A percentile compares a stretch with the other conserved stretches of the same genome.
Conservation (phyloP, 1,140 invertebrate species). For the Geopemphigus sp. region DNA sequence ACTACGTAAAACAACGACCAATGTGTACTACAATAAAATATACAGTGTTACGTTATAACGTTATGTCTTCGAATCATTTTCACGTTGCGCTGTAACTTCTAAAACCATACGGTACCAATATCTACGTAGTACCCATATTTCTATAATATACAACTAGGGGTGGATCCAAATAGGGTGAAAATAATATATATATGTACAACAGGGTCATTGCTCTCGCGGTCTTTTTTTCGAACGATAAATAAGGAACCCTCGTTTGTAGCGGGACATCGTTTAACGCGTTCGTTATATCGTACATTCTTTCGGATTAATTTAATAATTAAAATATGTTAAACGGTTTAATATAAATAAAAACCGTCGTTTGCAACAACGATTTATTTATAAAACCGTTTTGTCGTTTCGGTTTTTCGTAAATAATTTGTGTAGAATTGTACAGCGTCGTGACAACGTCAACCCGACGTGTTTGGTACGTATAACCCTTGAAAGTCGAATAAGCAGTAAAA, state of each 20-base stretch:
- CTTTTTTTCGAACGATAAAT: neutral
- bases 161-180: constrained; percentile 7
- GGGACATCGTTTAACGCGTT: neutral
- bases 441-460: too few relatives aligned
- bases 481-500: constrained; percentile 1
- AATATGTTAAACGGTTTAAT: too few relatives aligned
- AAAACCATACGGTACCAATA: neutral
- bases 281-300: neutral
- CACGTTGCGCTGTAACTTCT: neutral
- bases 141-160: neutral
- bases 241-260: neutral
- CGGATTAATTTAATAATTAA: too few relatives aligned
- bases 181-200: too few relatives aligned
- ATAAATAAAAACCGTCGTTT: too few relatives aligned
- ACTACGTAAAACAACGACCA: neutral
- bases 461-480: neutral
- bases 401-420: too few relatives aligned
- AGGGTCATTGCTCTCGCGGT: neutral
- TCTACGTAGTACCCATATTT: neutral
- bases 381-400: too few relatives aligned
- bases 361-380: too few relatives aligned
- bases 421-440: too few relatives aligned
- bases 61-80: neutral
- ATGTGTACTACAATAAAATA: neutral
- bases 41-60: neutral